Conservation (phyloP, 1,140 invertebrate species). For the Colletes gigas region DNA sequence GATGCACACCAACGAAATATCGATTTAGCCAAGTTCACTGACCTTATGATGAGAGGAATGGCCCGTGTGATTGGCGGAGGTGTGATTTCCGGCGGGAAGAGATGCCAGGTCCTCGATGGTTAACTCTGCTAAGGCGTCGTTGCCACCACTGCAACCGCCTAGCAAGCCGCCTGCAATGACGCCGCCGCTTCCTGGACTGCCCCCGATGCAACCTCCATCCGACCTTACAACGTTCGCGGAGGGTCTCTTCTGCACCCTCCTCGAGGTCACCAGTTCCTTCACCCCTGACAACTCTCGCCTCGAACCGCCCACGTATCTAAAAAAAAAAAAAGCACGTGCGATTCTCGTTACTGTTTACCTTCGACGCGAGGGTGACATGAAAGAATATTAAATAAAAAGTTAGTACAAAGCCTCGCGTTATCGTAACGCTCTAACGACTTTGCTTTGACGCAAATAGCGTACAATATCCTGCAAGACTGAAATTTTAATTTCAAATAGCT, state of each 20-base stretch:
- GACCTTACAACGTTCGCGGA: constrained; percentile 69
- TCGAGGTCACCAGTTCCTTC: constrained; percentile 75
- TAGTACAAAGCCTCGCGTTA: neutral
- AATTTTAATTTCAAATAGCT: no score
- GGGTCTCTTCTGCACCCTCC: constrained; percentile 73
- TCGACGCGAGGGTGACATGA: neutral
- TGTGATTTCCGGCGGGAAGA: constrained; percentile 76
- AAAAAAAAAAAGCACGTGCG: constrained; percentile 42
- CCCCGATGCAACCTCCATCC: constrained; percentile 66
- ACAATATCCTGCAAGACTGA: no score
- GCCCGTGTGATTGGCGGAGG: constrained; percentile 74
- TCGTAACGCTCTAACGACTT: neutral
- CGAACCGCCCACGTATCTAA: constrained; percentile 73
- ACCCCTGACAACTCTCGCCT: constrained; percentile 75
- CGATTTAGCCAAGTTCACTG: constrained; percentile 54
- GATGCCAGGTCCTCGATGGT: constrained; percentile 79
- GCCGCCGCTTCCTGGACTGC: constrained; percentile 50
- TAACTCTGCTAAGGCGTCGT: constrained; percentile 78
- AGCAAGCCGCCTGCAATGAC: constrained; percentile 68
- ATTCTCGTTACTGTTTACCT: constrained; percentile 18
- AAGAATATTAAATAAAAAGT: constrained; percentile 10
- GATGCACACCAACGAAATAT: constrained; percentile 29
- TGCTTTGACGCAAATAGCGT: no score
- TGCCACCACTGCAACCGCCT: constrained; percentile 77
- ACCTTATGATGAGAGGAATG: constrained; percentile 79